These are phyloP conservation scores for Dolomedes plantarius DNA, from an alignment of 2,888 invertebrate species.

Conservation along the genomic window DNA sequence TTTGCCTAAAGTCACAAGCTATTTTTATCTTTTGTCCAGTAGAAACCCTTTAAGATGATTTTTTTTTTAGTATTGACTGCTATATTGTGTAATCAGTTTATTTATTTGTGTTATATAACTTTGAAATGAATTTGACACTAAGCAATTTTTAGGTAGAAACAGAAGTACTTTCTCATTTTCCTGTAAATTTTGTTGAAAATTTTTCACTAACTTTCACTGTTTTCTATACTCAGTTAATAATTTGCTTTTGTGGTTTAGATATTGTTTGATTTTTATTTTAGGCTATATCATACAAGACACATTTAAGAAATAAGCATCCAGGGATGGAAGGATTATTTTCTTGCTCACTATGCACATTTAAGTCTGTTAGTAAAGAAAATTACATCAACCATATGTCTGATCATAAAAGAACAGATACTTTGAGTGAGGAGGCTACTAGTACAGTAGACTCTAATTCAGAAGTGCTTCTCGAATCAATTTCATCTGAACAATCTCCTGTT, in stretches of 20 bases:
- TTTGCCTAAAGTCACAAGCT: no score
- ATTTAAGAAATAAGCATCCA: conserved; percentile 78
- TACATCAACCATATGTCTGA: conserved; percentile 75
- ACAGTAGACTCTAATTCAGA: neutral
- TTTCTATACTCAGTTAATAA: no score
- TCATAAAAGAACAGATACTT: conserved; percentile 75
- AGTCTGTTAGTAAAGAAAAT: conserved; percentile 83
- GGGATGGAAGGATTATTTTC: conserved; percentile 79
- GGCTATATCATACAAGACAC: conserved; percentile 77
- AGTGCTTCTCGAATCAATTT: neutral
- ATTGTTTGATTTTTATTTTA: conserved; percentile 64
- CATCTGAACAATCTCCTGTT: conserved; percentile 27
- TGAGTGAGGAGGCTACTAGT: neutral
- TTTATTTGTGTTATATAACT: no score
- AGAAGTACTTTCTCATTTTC: no score
- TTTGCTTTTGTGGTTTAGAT: neutral
- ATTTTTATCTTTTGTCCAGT: no score
- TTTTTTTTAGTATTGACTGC: no score
- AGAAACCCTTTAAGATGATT: no score
- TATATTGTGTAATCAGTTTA: no score
- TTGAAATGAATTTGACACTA: no score
- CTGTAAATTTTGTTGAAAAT: no score
- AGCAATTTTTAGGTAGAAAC: no score
- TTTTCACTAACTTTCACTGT: no score
- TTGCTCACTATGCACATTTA: conserved; percentile 82